Evolutionary conservation across 2,888 invertebrate species (phyloP), one percentile per base, ranked within the genome.

Genomic region (Bursaphelenchus okinawaensis): DNA sequence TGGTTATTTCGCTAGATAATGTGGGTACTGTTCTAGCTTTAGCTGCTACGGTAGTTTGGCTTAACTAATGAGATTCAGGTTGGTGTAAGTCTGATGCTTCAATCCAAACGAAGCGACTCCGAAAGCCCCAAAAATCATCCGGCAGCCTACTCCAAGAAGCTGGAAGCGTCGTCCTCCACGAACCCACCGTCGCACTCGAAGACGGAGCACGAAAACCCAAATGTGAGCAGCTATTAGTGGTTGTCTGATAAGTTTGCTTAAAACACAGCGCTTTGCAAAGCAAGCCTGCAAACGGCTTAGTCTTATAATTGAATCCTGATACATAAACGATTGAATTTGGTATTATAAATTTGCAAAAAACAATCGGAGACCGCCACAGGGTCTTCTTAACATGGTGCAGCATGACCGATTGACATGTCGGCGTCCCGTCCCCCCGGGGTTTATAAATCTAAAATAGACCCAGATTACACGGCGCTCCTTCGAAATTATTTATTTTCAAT

Each of bases 61-160:
- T 55, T 28, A 55, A 27, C 24, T 55, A 55, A 55, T n/a, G n/a
- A 27, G 28, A 20, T 67, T 72, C 59, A 80, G 80, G 80, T 80
- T 28, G 80, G 80, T 24, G 80, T 80, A n/a, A 75, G 77, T 29
- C 66, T 80, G 56, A 80, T 80, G 78, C 68, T 80, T 27, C 80
- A 80, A 31, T 75, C 78, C 20, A 27, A 69, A 52, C 55, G 66
- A 27, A 50, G 40, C 19, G 52, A 67, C 19, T 54, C 65, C 20
- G 40, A 40, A 40, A 40, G 40, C n/a, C 40, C 40, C 6, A 40
- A 40, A 40, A 40, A 40, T 40, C 40, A 40, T 40, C 40, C 40
- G 40, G 40, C 40, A 4, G 40, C 6, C 1, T 40, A 40, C n/a
- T 40, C 40, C 16, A 40, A 40, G 40, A 40, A 40, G n/a, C 40